phyloP scores from a whole-genome alignment of 2,113 vertebrate species.

The Acanthochromis polyacanthus region DNA sequence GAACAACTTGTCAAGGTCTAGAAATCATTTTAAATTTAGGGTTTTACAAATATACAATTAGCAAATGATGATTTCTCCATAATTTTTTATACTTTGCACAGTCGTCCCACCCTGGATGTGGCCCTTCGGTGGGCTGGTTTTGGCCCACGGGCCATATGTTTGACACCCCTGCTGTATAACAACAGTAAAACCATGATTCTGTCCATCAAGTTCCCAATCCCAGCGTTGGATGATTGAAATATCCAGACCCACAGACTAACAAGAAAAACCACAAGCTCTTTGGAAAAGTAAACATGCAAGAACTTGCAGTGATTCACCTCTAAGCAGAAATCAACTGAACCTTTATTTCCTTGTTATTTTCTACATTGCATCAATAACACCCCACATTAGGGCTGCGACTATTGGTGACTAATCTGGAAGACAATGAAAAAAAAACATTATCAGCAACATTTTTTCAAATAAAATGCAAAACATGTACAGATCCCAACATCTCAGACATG shows the following conservation, averaged over 20 bases:
- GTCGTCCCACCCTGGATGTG: too few species aligned
- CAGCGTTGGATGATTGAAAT: background rate
- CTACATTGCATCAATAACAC: background rate
- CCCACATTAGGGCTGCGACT: background rate
- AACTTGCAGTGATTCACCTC: conserved; percentile 31
- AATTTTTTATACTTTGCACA: too few species aligned
- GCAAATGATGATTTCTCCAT: too few species aligned
- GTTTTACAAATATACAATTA: too few species aligned
- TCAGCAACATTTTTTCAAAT: background rate
- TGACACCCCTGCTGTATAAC: too few species aligned
- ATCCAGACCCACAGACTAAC: background rate
- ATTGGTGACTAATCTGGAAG: background rate
- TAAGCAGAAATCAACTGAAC: background rate
- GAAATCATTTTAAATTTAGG: too few species aligned
- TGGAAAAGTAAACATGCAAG: conserved; percentile 22
- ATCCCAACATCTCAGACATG: too few species aligned
- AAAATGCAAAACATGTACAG: background rate
- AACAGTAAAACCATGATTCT: too few species aligned
- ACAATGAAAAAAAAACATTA: background rate
- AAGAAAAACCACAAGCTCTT: background rate
- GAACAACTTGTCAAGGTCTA: too few species aligned
- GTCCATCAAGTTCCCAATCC: too few species aligned
- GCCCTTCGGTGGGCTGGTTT: too few species aligned
- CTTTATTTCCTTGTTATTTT: background rate
- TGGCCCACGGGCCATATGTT: too few species aligned